These are phyloP conservation scores for Erebia ligea DNA, from an alignment of 2,888 invertebrate species.

Conservation along the genomic window DNA sequence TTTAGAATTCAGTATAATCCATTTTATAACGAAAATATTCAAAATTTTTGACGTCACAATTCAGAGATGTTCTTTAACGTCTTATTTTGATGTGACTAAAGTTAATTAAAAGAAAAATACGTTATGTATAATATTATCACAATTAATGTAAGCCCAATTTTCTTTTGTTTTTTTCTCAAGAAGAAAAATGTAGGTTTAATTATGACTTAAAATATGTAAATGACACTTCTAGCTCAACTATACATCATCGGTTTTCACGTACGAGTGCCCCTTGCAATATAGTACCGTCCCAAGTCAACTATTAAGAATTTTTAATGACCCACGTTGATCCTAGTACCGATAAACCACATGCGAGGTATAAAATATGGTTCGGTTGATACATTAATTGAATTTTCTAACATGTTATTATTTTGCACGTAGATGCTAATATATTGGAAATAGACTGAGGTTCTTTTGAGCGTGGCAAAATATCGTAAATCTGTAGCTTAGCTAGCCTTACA, in stretches of 20 bases:
- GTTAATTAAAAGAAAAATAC: no score
- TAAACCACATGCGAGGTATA: slow-evolving; percentile 33
- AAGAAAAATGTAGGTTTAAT: no score
- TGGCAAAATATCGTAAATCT: no score
- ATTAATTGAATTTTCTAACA: slow-evolving; percentile 23
- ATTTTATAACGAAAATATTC: no score
- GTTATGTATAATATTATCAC: no score
- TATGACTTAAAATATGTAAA: background rate
- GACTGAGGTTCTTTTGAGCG: background rate
- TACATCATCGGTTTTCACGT: slow-evolving; percentile 43
- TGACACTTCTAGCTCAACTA: slow-evolving; percentile 24
- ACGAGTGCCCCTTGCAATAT: slow-evolving; percentile 41
- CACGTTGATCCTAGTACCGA: slow-evolving; percentile 36
- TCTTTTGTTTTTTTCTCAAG: no score
- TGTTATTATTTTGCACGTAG: background rate
- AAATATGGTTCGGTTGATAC: slow-evolving; percentile 26
- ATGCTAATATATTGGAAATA: background rate
- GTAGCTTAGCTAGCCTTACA: no score
- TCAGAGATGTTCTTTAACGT: no score
- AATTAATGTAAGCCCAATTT: no score
- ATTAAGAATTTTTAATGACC: slow-evolving; percentile 62
- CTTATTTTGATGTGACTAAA: no score
- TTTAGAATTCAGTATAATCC: no score
- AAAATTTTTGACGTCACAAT: no score
- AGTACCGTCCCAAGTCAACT: slow-evolving; percentile 51